Evolutionary conservation across 2,888 invertebrate species (phyloP), one percentile per base, ranked within the genome.

Genomic region (Drosophila melanocephala): DNA sequence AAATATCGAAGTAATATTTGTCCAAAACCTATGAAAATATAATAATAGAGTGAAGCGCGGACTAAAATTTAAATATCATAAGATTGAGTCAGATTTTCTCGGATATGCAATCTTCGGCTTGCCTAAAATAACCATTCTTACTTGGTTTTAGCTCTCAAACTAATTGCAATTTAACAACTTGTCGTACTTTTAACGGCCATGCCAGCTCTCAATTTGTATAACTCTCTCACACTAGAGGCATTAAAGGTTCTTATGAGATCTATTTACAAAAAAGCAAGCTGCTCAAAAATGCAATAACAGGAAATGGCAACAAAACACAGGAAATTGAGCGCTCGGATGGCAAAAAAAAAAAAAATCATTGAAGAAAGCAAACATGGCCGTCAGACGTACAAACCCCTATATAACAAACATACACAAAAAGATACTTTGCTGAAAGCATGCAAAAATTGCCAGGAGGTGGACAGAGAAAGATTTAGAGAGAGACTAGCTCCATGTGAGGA

Each of bases 251-350:
- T 74, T 76, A 77, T 77, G 70, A 65, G 70, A 60, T 55, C 57
- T 33, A 70, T 62, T 57, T 60, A 66, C 65, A 55, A 68, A 68
- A 74, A 75, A 68, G 28, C 35, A 44, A 67, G 62, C 87, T 89
- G 85, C 83, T 85, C 87, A 80, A 89, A 85, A 85, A 89, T 85
- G 85, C 87, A 85, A 85, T 89, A 85, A 89, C 85, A 89, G 85
- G 89, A 85, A 85, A 85, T 85, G 87, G 75, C 83, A 81, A 85
- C 86, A 88, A 87, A 89, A 83, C 79, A 90, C 90, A 88, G 87
- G 87, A 87, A 87, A 87, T 88, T 90, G 87, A 87, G 89, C 85
- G 81, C 88, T 86, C 74, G 75, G 77, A 84, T 73, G 52, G 39
- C 32, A 47, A 28, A 28, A 79, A 73, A 75, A 68, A 68, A 39